Evolutionary conservation across 2,797 vertebrate genomes (phyloP).

Genomic region (Busarellus nigricollis): DNA sequence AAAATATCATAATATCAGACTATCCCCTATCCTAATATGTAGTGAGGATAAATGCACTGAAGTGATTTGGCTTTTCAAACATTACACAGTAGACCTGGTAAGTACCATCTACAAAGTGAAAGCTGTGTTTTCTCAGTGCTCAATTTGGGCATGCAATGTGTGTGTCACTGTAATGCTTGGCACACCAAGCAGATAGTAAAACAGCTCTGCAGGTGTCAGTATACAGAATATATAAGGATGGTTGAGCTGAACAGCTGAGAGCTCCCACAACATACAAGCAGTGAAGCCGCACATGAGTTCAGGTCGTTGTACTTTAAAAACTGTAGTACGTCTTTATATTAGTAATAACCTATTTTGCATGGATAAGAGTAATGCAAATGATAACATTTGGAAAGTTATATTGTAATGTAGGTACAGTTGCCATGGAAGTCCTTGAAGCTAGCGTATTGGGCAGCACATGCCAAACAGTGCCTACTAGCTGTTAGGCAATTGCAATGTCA

Average conservation of each 20-base stretch:
- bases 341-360: background rate
- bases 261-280: background rate
- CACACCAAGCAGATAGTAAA: background rate
- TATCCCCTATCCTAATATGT: background rate
- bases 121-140: background rate
- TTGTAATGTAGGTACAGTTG: background rate
- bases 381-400: background rate
- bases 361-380: background rate
- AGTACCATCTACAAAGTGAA: background rate
- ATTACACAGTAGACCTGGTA: background rate
- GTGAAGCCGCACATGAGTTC: background rate
- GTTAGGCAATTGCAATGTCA: background rate
- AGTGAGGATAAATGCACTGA: background rate
- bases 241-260: background rate
- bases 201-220: background rate
- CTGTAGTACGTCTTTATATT: background rate
- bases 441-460: accelerated
- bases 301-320: background rate
- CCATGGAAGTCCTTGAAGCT: background rate
- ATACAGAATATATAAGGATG: background rate
- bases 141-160: background rate
- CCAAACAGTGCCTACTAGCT: background rate
- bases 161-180: background rate
- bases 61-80: background rate
- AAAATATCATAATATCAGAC: background rate